phyloP scores from a whole-genome alignment of 2,797 vertebrate genomes.

The Sebastes nivosus region DNA sequence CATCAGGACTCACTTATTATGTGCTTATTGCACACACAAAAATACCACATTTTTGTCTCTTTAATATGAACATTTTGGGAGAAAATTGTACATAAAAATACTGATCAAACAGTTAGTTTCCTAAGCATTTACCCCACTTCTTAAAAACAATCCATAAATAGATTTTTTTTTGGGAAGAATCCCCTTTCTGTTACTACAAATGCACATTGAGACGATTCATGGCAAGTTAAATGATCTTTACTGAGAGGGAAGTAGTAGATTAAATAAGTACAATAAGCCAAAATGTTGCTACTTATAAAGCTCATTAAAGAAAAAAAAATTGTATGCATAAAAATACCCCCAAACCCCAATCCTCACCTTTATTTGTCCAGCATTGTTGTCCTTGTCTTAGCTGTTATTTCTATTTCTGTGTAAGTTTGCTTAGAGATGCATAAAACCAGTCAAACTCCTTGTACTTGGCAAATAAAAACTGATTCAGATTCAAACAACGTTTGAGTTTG shows the following conservation, averaged over 20 bases:
- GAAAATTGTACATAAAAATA: not conserved
- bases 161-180: conserved; percentile 7
- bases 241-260: not conserved
- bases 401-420: no score
- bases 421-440: no score
- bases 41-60: not conserved
- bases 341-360: no score
- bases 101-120: not conserved
- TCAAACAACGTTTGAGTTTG: no score
- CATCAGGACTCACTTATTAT: not conserved
- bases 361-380: no score
- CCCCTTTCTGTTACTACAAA: not conserved
- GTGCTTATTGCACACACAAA: not conserved
- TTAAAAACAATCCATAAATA: conserved; percentile 2
- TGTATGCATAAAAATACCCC: no score
- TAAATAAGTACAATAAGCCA: not conserved
- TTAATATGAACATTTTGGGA: not conserved
- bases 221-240: not conserved
- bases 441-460: no score
- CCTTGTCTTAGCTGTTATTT: no score
- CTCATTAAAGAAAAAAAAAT: not conserved
- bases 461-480: no score
- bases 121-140: not conserved
- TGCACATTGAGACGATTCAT: no score
- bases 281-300: not conserved